Percentiles rank a stretch among this genome's conserved stretches.
These are phyloP conservation scores for Octodonta nipae DNA, from an alignment of 2,888 invertebrate genomes.

Conservation along the genomic window DNA sequence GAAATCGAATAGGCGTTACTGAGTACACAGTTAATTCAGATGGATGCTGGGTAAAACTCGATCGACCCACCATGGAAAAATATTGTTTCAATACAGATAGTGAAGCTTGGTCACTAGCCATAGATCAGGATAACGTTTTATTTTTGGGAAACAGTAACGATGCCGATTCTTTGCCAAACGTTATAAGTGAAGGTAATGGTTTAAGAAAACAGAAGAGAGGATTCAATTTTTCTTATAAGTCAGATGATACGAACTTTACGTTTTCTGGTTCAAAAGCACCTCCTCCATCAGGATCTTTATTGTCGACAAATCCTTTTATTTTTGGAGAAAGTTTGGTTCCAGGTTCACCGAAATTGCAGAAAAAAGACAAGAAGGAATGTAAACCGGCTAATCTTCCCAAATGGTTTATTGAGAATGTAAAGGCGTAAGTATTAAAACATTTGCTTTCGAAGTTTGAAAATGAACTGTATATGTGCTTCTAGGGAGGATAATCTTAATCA, in stretches of 20 bases:
- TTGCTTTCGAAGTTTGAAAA: too few relatives aligned
- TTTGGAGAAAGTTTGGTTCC: conserved; percentile 30
- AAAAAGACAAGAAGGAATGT: conserved; percentile 30
- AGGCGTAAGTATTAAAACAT: conserved; percentile 24
- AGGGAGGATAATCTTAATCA: too few relatives aligned
- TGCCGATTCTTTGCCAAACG: conserved; percentile 15
- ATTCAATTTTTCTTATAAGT: conserved; percentile 43
- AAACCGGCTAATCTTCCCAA: conserved; percentile 43
- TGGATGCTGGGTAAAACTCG: conserved; percentile 54
- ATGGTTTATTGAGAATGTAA: conserved; percentile 40
- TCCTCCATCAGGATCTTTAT: conserved; percentile 13
- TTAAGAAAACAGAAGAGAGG: conserved; percentile 34
- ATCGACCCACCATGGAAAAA: conserved; percentile 45
- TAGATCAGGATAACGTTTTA: conserved; percentile 47
- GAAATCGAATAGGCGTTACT: conserved; percentile 48
- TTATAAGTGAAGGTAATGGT: conserved; percentile 16
- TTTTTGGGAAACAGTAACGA: conserved; percentile 46
- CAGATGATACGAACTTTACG: conserved; percentile 15
- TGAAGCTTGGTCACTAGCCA: conserved; percentile 60
- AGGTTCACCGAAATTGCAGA: conserved; percentile 30
- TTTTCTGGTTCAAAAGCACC: conserved; percentile 13
- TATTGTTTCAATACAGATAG: conserved; percentile 54
- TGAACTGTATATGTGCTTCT: too few relatives aligned
- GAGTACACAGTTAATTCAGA: conserved; percentile 52
- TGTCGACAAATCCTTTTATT: conserved; percentile 34